Base-by-base conservation (phyloP, 1,140 invertebrate genomes). In the Drosophila azteca region DNA sequence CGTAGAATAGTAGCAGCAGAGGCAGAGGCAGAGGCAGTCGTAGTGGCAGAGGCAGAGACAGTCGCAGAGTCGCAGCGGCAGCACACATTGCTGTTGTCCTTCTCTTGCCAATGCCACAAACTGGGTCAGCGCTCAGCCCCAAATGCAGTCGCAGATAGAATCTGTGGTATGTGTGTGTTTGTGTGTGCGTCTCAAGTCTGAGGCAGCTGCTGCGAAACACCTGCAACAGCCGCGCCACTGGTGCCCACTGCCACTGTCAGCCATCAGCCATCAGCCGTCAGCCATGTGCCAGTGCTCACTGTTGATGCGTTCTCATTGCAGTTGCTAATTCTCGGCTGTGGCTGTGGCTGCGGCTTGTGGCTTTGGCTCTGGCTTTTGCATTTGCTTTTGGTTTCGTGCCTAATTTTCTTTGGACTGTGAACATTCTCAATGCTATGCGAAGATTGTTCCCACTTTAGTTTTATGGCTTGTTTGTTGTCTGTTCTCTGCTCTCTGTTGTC, bases 381-480 rank as follows among this genome's bases (percentile, higher is more conserved):
- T 87, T 70, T 62, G 61, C 60, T 77, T 82, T 82, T 83, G 79
- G 79, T 61, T 59, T 58, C 77, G 81, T 77, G 81, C 77, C 81
- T 87, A 85, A 85, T 85, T 85, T 87, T 73, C 66, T 69, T 87
- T 73, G 77, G 72, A 68, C 69, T 71, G 81, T 62, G 58, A 80
- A 80, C 67, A 69, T 64, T 75, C 51, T 66, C 70, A 78, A 67
- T 78, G 68, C 75, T 78, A 59, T 58, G 67, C 59, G 44, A 57
- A 61, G 63, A 76, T 76, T 52, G 72, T 50, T 58, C 46, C 63
- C 31, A 49, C 45, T 63, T 49, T 46, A 6, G 24, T 62, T 63
- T 49, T 39, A 48, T 26, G 57, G 45, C 46, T 51, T 41, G 35
- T 44, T 43, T 11, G 53, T 44, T 20, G 49, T 6, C n/a, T 5